Percentiles rank a stretch among this genome's conserved stretches.
phyloP scores from a whole-genome alignment of 2,888 invertebrate genomes.

The Buathra laborator region DNA sequence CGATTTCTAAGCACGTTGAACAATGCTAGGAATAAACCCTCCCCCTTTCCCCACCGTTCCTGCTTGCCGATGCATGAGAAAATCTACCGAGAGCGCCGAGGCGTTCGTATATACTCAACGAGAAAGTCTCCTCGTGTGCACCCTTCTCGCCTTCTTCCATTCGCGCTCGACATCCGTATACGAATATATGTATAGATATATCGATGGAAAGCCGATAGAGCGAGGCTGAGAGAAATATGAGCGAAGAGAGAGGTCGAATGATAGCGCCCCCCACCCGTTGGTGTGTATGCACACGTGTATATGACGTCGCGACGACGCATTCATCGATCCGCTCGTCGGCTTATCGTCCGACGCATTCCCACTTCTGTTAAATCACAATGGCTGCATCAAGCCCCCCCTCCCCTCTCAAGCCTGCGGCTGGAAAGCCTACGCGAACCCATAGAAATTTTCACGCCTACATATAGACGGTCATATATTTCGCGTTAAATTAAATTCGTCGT shows the following conservation, averaged over 20 bases:
- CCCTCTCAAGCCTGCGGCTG: background rate
- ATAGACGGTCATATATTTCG: background rate
- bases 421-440: constrained; percentile 4
- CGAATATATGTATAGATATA: background rate
- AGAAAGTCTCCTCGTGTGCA: constrained; percentile 18
- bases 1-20: constrained; percentile 66
- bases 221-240: constrained; percentile 15
- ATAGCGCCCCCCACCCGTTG: background rate
- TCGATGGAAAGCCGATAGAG: background rate
- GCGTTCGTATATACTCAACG: constrained; percentile 9
- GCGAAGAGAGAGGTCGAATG: constrained; percentile 16
- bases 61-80: constrained; percentile 63
- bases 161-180: background rate
- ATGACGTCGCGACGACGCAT: constrained; percentile 23
- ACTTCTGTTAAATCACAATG: constrained; percentile 18
- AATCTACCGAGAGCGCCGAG: constrained; percentile 37
- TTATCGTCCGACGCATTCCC: constrained; percentile 16
- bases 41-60: constrained; percentile 4
- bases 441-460: constrained; percentile 7
- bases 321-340: constrained; percentile 27
- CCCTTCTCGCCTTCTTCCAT: constrained; percentile 2
- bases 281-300: constrained; percentile 3
- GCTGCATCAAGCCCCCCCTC: background rate
- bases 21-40: constrained; percentile 62
- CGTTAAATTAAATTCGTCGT: background rate